Evolutionary conservation across 1,140 invertebrate genomes (phyloP).

Genomic region (Lordiphosa stackelbergi): DNA sequence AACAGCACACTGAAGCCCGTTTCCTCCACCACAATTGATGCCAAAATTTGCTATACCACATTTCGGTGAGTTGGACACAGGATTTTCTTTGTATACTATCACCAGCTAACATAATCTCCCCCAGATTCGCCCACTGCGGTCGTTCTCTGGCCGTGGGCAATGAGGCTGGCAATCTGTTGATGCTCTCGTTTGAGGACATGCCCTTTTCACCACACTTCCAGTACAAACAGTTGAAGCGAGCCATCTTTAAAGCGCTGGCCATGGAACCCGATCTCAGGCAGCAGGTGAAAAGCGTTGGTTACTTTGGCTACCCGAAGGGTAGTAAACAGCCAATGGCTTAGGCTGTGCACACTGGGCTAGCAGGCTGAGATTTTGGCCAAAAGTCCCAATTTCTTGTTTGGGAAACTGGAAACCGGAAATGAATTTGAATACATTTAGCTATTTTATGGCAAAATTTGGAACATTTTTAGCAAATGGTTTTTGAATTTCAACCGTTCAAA

Average conservation of each 20-base stretch:
- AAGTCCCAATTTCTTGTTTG: too few relatives aligned
- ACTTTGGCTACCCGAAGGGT: constrained; percentile 64
- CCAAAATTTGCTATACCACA: constrained; percentile 70
- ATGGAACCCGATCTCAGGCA: constrained; percentile 81
- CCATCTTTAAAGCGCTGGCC: constrained; percentile 81
- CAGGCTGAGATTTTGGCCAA: too few relatives aligned
- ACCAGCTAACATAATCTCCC: not conserved
- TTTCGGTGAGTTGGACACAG: constrained; percentile 44
- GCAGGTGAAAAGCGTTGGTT: constrained; percentile 79
- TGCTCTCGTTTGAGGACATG: constrained; percentile 83
- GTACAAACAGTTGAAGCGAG: constrained; percentile 79
- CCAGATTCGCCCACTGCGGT: constrained; percentile 81
- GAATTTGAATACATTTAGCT: too few relatives aligned
- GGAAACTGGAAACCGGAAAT: too few relatives aligned
- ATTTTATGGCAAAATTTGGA: too few relatives aligned
- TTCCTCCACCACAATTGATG: constrained; percentile 77
- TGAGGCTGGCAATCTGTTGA: constrained; percentile 80
- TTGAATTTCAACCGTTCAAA: too few relatives aligned
- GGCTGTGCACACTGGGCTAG: not conserved
- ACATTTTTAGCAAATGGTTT: too few relatives aligned
- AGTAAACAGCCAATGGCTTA: constrained; percentile 22
- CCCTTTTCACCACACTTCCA: constrained; percentile 83
- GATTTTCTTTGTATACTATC: not conserved
- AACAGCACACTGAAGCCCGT: constrained; percentile 82
- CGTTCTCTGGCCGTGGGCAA: constrained; percentile 83